Evolutionary conservation across 2,113 vertebrate genomes (phyloP), one percentile per base, ranked within the genome.

Genomic region (Glaucidium brasilianum): DNA sequence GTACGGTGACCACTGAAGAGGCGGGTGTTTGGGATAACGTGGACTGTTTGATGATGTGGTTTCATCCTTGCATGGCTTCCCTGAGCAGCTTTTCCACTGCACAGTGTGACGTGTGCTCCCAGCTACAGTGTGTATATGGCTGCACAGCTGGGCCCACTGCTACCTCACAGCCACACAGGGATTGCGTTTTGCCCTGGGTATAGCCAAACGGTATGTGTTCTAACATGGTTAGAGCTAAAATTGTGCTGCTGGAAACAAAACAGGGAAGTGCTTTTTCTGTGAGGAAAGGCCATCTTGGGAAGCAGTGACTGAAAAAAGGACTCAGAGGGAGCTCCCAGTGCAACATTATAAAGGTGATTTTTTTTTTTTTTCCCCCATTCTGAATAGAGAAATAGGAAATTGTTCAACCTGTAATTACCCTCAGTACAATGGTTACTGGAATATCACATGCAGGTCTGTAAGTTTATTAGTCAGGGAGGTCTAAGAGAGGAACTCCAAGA

Each of bases 31-130:
- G 34, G 37, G 18, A 15, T 23, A 45, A 16, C 9, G 32, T 7
- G 13, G 58, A 6, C 25, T n/a, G 1, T 30, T 50, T 72, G 64
- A 32, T 56, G 73, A 5, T 10, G 3, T 1, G n/a, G 26, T 3
- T n/a, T 20, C 66, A 12, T 26, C 21, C 47, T 56, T 27, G 52
- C 27, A 2, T 11, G 41, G 17, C 39, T 67, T 39, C 17, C 26
- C 37, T 19, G 35, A 52, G 78, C 21, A 84, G 9, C 19, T 52
- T 55, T 29, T 55, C 50, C 55, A 5, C 2, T 43, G 34, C 45
- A 12, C 4, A 5, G 7, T 0, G 0, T 15, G 47, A 34, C 1
- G 2, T 21, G 41, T 5, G 18, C 64, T 49, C 27, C n/a, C 64
- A 34, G 49, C 3, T 15, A 5, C 0, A 13, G 15, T 2, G 23